A percentile compares a stretch with the other conserved stretches of the same genome.
phyloP scores from a whole-genome alignment of 2,888 invertebrate genomes.

The Zygothrica quintamaculata region DNA sequence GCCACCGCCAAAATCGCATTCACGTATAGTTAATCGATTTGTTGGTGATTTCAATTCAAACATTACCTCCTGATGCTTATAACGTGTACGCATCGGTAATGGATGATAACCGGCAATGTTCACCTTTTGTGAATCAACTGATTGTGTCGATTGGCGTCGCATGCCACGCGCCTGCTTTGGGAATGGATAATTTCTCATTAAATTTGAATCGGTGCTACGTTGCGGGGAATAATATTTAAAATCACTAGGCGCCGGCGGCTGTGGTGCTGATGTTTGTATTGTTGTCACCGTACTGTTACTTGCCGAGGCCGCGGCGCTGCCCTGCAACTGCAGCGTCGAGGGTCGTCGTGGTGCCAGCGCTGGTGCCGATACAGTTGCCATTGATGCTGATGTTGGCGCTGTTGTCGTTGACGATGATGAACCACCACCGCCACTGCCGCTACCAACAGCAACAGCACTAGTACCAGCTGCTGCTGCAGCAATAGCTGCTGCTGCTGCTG shows the following conservation, averaged over 20 bases:
- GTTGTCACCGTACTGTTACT: conserved; percentile 79
- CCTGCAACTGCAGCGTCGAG: conserved; percentile 78
- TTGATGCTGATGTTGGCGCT: conserved; percentile 66
- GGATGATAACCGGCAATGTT: conserved; percentile 82
- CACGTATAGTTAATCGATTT: conserved; percentile 84
- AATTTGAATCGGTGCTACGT: conserved; percentile 79
- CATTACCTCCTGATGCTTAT: conserved; percentile 83
- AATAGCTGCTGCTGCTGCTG: conserved; percentile 61
- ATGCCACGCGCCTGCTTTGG: conserved; percentile 83
- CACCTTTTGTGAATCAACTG: conserved; percentile 83
- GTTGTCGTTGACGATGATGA: conserved; percentile 64
- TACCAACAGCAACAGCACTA: too few relatives aligned
- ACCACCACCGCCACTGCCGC: conserved; percentile 51
- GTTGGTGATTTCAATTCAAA: conserved; percentile 84
- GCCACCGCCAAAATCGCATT: conserved; percentile 85
- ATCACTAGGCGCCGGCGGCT: conserved; percentile 83
- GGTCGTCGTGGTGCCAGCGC: conserved; percentile 75
- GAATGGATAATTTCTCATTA: conserved; percentile 83
- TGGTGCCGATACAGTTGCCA: conserved; percentile 54
- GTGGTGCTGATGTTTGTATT: conserved; percentile 81
- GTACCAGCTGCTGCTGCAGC: conserved; percentile 14
- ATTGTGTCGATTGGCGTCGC: conserved; percentile 83
- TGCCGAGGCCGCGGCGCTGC: conserved; percentile 62
- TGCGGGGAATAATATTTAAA: conserved; percentile 85
- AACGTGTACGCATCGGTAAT: conserved; percentile 82